phyloP scores from a whole-genome alignment of 2,797 vertebrate genomes.

The Acridotheres tristis region DNA sequence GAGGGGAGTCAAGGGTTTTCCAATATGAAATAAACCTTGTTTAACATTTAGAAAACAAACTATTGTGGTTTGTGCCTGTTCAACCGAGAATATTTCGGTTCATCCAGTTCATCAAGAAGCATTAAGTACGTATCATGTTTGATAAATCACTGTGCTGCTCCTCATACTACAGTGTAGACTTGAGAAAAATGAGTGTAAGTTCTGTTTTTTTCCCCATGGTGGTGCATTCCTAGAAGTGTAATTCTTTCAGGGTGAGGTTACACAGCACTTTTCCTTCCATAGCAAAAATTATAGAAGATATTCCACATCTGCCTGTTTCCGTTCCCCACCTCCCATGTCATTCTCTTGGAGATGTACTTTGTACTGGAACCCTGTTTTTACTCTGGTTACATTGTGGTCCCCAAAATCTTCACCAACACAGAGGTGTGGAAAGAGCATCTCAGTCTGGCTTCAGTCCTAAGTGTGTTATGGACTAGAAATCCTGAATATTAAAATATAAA shows the following conservation, averaged over 20 bases:
- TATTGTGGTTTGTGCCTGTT: not conserved
- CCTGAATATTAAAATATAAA: too few relatives aligned
- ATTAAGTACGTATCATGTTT: not conserved
- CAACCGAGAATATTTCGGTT: not conserved
- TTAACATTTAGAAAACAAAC: not conserved
- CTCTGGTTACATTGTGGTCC: not conserved
- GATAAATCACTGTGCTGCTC: not conserved
- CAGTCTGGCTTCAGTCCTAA: not conserved
- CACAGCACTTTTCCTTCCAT: not conserved
- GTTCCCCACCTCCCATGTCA: fast-evolving
- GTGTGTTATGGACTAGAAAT: too few relatives aligned
- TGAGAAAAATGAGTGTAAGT: not conserved
- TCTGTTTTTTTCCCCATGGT: not conserved
- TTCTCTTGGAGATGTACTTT: not conserved
- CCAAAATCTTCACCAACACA: not conserved
- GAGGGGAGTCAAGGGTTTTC: not conserved
- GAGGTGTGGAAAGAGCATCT: not conserved
- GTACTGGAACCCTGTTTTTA: not conserved
- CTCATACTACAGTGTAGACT: not conserved
- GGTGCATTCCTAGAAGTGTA: not conserved
- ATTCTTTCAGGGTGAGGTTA: not conserved
- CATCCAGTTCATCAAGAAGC: not conserved
- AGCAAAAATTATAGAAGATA: not conserved
- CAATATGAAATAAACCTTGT: not conserved
- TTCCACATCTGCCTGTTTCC: not conserved